Percentiles rank a stretch among this genome's conserved stretches.
phyloP scores from a whole-genome alignment of 2,113 vertebrate species.

The Sterna hirundo region DNA sequence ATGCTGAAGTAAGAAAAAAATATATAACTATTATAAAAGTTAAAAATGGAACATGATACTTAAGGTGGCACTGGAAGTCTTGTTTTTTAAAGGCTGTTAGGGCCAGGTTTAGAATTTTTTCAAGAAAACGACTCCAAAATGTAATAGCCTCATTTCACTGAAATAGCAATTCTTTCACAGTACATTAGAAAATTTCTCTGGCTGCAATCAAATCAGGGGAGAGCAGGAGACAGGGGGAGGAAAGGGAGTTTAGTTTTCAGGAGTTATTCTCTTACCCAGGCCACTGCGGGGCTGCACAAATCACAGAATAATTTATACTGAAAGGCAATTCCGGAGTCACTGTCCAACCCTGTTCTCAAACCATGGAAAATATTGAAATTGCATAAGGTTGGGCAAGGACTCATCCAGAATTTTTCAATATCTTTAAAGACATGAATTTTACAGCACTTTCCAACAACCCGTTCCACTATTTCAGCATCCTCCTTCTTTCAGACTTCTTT shows the following conservation, averaged over 20 bases:
- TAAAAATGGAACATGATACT: neutral
- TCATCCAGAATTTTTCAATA: neutral
- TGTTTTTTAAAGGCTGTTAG: neutral
- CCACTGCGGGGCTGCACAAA: neutral
- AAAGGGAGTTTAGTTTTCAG: neutral
- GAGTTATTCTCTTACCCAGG: neutral
- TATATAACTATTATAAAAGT: neutral
- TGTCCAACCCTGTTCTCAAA: neutral
- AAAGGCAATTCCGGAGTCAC: neutral
- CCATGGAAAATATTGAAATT: neutral
- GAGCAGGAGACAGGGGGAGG: neutral
- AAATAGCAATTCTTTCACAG: neutral
- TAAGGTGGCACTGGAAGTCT: neutral
- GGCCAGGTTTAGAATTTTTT: neutral
- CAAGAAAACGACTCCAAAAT: neutral
- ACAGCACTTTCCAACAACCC: neutral
- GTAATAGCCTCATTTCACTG: neutral
- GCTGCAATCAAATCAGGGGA: neutral
- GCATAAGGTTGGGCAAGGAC: neutral
- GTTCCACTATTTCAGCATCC: neutral
- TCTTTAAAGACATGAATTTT: neutral
- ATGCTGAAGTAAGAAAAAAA: neutral
- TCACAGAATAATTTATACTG: neutral
- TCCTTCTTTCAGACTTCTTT: neutral
- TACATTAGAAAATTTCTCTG: neutral